These are phyloP conservation scores for Andrena marginata DNA, from an alignment of 2,888 invertebrate species.

Conservation along the genomic window DNA sequence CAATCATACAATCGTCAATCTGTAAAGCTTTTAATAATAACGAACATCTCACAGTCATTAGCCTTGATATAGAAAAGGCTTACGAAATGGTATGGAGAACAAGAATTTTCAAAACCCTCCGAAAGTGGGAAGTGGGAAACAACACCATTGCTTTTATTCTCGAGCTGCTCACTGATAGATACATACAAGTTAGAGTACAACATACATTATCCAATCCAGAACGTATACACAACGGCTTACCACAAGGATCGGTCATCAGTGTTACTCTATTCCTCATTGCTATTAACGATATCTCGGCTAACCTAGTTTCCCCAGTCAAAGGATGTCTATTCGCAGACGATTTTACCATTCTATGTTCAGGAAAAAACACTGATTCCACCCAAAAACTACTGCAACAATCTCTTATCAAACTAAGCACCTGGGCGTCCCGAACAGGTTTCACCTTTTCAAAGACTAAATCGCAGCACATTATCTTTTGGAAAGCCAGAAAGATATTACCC, in stretches of 20 bases:
- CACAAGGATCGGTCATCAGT: conserved; percentile 10
- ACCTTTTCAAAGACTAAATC: background rate
- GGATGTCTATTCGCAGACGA: conserved; percentile 5
- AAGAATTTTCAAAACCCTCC: background rate
- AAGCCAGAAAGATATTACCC: background rate
- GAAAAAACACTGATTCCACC: background rate
- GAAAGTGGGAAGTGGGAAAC: background rate
- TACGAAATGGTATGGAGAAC: background rate
- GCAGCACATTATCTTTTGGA: background rate
- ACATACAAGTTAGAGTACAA: background rate
- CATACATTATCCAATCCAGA: background rate
- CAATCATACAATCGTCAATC: background rate
- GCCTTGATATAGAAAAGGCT: background rate
- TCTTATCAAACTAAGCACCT: background rate
- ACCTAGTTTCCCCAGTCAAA: background rate
- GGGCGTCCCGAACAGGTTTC: background rate
- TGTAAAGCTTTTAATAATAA: background rate
- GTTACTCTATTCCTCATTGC: conserved; percentile 12
- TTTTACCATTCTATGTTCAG: background rate
- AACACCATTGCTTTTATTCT: background rate
- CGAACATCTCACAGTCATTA: background rate
- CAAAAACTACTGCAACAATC: background rate
- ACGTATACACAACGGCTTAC: background rate
- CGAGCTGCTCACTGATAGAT: background rate
- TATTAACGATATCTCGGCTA: background rate